Conservation (phyloP, 1,140 invertebrate genomes). For the Lysiphlebus fabarum region DNA sequence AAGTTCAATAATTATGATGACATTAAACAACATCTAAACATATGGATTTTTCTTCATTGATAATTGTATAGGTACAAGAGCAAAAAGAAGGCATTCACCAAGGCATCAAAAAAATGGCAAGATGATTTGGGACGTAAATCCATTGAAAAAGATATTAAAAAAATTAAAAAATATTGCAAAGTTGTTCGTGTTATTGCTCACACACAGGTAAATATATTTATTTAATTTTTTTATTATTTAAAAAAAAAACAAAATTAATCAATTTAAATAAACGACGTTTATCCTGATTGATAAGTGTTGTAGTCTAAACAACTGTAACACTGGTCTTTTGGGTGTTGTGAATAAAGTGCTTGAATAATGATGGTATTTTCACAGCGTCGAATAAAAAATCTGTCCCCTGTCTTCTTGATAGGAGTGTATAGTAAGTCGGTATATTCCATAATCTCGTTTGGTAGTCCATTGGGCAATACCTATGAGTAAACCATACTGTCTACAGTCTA, state of each 20-base stretch:
- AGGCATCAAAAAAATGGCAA: constrained; percentile 97
- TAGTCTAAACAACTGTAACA: too few relatives aligned
- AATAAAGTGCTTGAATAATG: too few relatives aligned
- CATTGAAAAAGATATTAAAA: constrained; percentile 94
- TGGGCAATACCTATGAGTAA: too few relatives aligned
- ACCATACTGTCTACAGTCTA: too few relatives aligned
- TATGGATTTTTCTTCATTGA: constrained; percentile 33
- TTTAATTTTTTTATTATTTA: constrained; percentile 7
- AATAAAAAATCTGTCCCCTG: too few relatives aligned
- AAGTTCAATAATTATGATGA: neutral
- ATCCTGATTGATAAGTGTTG: constrained; percentile 1
- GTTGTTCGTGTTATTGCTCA: constrained; percentile 95
- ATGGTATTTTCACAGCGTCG: too few relatives aligned
- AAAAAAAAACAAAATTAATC: neutral
- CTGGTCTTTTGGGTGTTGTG: too few relatives aligned
- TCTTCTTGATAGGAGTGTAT: too few relatives aligned
- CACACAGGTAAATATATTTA: constrained; percentile 74
- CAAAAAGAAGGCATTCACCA: constrained; percentile 99
- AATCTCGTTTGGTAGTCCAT: too few relatives aligned
- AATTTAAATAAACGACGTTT: neutral
- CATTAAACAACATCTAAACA: constrained; percentile 19
- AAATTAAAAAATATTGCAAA: constrained; percentile 98
- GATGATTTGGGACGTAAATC: constrained; percentile 94
- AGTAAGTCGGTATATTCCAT: too few relatives aligned
- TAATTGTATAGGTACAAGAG: constrained; percentile 87